Evolutionary conservation across 2,797 vertebrate genomes (phyloP).

Genomic region (Lycodopsis pacificus): DNA sequence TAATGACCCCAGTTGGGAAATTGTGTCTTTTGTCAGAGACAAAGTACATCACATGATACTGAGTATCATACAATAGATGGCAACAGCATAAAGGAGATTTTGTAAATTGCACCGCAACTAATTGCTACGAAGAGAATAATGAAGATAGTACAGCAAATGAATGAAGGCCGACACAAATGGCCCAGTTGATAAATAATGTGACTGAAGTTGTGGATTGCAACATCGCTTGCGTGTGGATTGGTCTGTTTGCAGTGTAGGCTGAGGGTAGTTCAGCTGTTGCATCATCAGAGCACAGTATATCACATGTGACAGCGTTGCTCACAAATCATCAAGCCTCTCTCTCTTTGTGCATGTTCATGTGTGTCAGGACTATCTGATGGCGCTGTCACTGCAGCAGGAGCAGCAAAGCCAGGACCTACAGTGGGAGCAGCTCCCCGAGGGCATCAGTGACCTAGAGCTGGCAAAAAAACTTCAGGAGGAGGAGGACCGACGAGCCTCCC

Average conservation of each 20-base stretch:
- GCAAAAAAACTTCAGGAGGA: conserved; percentile 99
- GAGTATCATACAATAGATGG: conserved; percentile 8
- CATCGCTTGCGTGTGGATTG: neutral
- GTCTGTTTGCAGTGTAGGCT: neutral
- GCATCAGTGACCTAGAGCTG: conserved; percentile 95
- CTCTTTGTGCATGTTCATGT: conserved; percentile 26
- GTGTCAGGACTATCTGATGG: conserved; percentile 97
- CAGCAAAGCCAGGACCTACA: conserved; percentile 95
- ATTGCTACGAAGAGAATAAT: neutral
- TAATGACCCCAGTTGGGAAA: conserved; percentile 19
- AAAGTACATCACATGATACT: neutral
- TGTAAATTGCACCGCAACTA: neutral
- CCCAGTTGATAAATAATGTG: conserved; percentile 10
- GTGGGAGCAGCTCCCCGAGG: conserved; percentile 97
- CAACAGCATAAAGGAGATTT: neutral
- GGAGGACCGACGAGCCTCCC: conserved; percentile 95
- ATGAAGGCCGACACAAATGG: neutral
- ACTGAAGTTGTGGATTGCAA: neutral
- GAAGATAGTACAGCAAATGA: neutral
- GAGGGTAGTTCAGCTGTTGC: neutral
- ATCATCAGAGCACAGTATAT: neutral
- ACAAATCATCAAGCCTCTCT: conserved; percentile 15
- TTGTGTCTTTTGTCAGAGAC: neutral
- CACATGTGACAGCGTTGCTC: neutral
- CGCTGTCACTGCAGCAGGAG: conserved; percentile 98